phyloP scores from a whole-genome alignment of 2,888 invertebrate genomes.

The Noctua janthe region DNA sequence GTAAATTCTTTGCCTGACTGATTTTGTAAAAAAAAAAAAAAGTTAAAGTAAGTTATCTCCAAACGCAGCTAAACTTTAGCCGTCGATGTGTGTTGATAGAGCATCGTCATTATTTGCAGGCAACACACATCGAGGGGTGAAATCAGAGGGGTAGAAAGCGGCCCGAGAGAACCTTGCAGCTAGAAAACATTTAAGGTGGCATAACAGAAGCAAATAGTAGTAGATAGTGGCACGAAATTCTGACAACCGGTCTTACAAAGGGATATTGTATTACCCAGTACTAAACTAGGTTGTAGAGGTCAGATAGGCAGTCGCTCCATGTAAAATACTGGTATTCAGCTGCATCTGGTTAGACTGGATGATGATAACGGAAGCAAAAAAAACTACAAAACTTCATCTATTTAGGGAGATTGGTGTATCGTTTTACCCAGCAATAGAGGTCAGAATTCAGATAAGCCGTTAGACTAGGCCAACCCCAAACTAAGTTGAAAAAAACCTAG shows the following conservation, averaged over 20 bases:
- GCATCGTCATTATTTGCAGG: constrained; percentile 69
- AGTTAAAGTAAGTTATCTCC: not conserved
- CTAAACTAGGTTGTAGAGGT: too few species aligned
- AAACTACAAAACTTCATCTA: not conserved
- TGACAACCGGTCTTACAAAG: too few species aligned
- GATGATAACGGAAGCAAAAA: not conserved
- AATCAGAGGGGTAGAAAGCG: constrained; percentile 68
- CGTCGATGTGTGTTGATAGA: constrained; percentile 49
- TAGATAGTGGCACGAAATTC: too few species aligned
- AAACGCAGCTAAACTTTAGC: constrained; percentile 42
- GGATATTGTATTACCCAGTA: too few species aligned
- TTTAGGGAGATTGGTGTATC: not conserved
- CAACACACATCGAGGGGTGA: constrained; percentile 67
- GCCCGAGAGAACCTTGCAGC: constrained; percentile 48
- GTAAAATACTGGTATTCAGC: too few species aligned
- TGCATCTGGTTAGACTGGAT: too few species aligned
- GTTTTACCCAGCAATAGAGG: not conserved
- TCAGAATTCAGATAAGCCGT: not conserved
- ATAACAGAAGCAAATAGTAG: not conserved
- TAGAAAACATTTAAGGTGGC: constrained; percentile 23
- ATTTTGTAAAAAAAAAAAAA: not conserved
- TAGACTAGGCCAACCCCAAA: too few species aligned
- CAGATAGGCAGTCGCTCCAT: too few species aligned
- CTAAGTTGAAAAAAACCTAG: too few species aligned
- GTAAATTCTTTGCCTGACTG: not conserved